Evolutionary conservation across 2,113 vertebrate species (phyloP).

Genomic region (Tachysurus vachellii): DNA sequence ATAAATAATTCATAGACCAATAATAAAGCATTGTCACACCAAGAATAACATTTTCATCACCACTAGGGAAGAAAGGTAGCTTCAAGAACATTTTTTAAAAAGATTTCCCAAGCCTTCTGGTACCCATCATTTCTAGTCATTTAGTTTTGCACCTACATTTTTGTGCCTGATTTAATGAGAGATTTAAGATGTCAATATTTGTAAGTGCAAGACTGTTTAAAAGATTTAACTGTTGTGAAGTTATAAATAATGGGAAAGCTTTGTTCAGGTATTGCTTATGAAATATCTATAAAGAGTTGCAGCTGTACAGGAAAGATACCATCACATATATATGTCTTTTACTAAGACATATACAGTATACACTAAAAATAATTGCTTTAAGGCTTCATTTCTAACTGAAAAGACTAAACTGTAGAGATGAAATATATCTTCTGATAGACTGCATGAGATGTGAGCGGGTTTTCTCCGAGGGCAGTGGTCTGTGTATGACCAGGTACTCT

Average conservation of each 20-base stretch:
- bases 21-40: constrained; percentile 43
- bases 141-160: background rate
- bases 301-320: background rate
- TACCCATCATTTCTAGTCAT: background rate
- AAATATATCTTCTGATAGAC: background rate
- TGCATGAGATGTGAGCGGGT: background rate
- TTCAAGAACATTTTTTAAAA: constrained; percentile 29
- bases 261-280: background rate
- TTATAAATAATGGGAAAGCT: background rate
- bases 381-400: background rate
- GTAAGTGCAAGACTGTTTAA: background rate
- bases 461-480: background rate
- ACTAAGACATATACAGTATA: background rate
- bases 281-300: background rate
- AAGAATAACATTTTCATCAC: constrained; percentile 37
- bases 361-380: background rate
- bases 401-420: background rate
- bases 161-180: background rate
- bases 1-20: constrained; percentile 54
- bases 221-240: background rate
- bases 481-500: background rate
- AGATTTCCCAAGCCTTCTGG: constrained; percentile 4
- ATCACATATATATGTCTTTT: too few relatives aligned
- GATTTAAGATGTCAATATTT: background rate
- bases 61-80: constrained; percentile 20